Evolutionary conservation across 2,797 vertebrate genomes (phyloP).

Genomic region (Florisuga fusca): DNA sequence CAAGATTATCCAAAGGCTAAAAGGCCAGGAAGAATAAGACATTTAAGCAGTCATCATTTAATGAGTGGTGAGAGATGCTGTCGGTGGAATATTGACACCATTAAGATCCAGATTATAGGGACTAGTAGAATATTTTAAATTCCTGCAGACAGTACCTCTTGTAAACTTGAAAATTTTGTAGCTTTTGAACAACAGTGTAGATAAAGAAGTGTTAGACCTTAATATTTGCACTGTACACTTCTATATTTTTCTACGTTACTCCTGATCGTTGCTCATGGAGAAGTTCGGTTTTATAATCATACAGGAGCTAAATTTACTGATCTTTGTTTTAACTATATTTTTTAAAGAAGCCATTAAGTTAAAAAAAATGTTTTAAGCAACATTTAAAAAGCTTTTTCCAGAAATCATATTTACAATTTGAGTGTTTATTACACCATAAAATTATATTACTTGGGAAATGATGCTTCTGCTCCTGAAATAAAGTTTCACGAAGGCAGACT

Average conservation of each 20-base stretch:
- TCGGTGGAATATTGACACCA: neutral
- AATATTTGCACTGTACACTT: neutral
- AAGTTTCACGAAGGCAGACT: constrained; percentile 1
- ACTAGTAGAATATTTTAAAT: neutral
- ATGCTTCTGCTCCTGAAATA: constrained; percentile 16
- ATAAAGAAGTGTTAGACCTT: neutral
- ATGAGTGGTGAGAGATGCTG: neutral
- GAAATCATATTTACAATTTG: constrained; percentile 6
- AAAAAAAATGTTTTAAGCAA: constrained; percentile 15
- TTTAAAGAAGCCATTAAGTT: neutral
- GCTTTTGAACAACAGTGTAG: neutral
- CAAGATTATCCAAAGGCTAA: neutral
- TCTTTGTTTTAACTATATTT: neutral
- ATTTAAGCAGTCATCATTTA: neutral
- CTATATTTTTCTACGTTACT: neutral
- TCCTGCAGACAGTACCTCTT: neutral
- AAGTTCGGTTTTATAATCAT: neutral
- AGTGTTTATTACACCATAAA: constrained; percentile 14
- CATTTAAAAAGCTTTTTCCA: neutral
- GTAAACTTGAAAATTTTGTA: neutral
- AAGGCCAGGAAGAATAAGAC: neutral
- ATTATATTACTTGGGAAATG: neutral
- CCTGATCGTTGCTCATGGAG: neutral
- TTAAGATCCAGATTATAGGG: neutral
- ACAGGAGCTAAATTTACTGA: neutral